Evolutionary conservation across 1,140 invertebrate species (phyloP), one percentile per base, ranked within the genome.

Genomic region (Cotesia glomerata): DNA sequence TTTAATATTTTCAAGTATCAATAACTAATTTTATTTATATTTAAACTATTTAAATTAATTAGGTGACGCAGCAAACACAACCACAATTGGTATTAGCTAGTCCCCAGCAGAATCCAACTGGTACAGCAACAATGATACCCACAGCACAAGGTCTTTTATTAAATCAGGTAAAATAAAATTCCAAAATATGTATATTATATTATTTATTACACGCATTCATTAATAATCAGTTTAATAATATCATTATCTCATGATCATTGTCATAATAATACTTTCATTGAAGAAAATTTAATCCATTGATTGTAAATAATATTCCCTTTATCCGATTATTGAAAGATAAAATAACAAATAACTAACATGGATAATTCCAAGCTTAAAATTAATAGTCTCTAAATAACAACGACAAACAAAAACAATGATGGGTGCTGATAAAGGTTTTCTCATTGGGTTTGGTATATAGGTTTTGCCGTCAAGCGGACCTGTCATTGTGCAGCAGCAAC

Each of bases 401-500:
- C n/a, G n/a, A 49, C 26, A 58, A 13, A 59, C 39, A 32, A 61
- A 59, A 11, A 39, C 26, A 35, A 14, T 58, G 8, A 13, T 34
- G 45, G 56, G 68, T 61, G 56, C 45, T 70, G 14, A 67, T 71
- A 64, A 71, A 51, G 69, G 69, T 77, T 45, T 75, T 80, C 74
- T 80, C 66, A 77, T 73, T 81, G 74, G 76, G 76, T 79, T 81
- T 81, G 73, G 75, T 78, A 78, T 66, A 64, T 84, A 87, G 86
- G 85, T 87, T 75, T 79, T 87, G 74, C 86, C 86, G 54, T 87
- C 86, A 69, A 83, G 82, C 64, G 85, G 84, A 72, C 86, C 86
- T 63, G 85, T 88, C 69, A 86, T 87, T 75, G 84, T 87, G 70
- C 86, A 87, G 69, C 86, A 87, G 72, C 86, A 87, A 77, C 85